These are phyloP conservation scores for Lepidurus couesii DNA, from an alignment of 1,140 invertebrate genomes.

Conservation along the genomic window DNA sequence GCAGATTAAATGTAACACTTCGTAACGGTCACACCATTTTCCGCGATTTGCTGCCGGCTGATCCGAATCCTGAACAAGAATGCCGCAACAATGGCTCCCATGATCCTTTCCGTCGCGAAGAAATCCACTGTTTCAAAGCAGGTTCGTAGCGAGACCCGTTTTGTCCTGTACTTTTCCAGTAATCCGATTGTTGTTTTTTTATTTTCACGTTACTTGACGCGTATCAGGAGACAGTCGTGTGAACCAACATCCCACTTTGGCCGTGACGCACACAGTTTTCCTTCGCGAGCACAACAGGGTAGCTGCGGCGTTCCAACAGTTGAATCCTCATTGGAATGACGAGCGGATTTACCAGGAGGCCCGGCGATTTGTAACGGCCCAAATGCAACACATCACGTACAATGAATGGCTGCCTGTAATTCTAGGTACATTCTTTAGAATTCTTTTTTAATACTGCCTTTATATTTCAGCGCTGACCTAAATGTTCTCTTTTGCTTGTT, in stretches of 20 bases:
- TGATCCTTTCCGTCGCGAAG: slow-evolving; percentile 2
- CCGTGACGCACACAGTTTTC: slow-evolving; percentile 54
- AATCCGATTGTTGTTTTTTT: background rate
- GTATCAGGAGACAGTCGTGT: slow-evolving; percentile 31
- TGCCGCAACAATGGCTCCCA: slow-evolving; percentile 30
- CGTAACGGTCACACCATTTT: slow-evolving; percentile 23
- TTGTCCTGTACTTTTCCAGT: background rate
- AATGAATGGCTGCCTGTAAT: slow-evolving; percentile 60
- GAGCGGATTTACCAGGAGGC: slow-evolving; percentile 53
- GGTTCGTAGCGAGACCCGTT: slow-evolving; percentile 17
- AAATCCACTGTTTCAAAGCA: slow-evolving; percentile 35
- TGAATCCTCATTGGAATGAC: slow-evolving; percentile 50
- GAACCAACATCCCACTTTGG: slow-evolving; percentile 55
- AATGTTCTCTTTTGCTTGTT: background rate
- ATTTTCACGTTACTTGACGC: background rate
- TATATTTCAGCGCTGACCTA: background rate
- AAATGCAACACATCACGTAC: slow-evolving; percentile 59
- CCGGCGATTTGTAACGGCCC: slow-evolving; percentile 49
- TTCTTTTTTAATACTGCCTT: background rate
- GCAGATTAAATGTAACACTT: slow-evolving; percentile 29
- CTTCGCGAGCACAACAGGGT: slow-evolving; percentile 51
- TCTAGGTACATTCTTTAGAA: slow-evolving; percentile 46
- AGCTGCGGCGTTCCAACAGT: slow-evolving; percentile 43
- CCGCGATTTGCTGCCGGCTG: slow-evolving; percentile 32
- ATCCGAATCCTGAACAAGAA: slow-evolving; percentile 28